Conservation (phyloP, 2,888 invertebrate genomes). For the Meandrusa payeni region DNA sequence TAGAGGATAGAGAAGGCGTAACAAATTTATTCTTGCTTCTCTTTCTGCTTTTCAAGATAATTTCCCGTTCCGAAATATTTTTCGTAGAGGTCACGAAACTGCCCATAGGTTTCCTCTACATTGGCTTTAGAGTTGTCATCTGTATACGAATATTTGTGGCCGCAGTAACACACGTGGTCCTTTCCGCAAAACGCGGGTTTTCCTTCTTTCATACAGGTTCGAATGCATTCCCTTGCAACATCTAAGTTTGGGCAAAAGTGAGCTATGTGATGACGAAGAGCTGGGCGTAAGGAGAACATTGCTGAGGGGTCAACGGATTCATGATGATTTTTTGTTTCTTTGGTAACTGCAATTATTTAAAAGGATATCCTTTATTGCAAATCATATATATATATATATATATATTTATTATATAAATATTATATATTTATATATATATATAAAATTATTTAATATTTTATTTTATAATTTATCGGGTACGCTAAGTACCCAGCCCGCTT, state of each 20-base stretch:
- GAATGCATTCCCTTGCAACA: constrained; percentile 54
- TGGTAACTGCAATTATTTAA: constrained; percentile 6
- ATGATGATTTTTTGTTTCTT: neutral
- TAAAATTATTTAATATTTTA: too few relatives aligned
- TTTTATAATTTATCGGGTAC: too few relatives aligned
- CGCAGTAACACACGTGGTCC: constrained; percentile 66
- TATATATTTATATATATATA: too few relatives aligned
- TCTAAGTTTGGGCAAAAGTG: constrained; percentile 64
- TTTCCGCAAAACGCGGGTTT: constrained; percentile 70
- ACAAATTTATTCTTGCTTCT: too few relatives aligned
- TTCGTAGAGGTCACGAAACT: constrained; percentile 54
- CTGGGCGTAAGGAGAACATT: constrained; percentile 27
- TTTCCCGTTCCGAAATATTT: constrained; percentile 52
- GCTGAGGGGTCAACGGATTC: neutral
- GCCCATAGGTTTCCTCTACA: constrained; percentile 30
- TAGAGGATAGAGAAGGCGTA: too few relatives aligned
- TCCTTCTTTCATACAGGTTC: constrained; percentile 47
- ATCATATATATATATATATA: too few relatives aligned
- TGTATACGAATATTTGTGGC: constrained; percentile 43
- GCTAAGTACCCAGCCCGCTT: too few relatives aligned
- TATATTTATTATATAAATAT: too few relatives aligned
- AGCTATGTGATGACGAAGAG: constrained; percentile 61
- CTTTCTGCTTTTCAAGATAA: too few relatives aligned
- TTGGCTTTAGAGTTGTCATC: constrained; percentile 28
- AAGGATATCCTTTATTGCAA: too few relatives aligned